phyloP scores from a whole-genome alignment of 2,113 vertebrate genomes.

The Mastomys natalensis region DNA sequence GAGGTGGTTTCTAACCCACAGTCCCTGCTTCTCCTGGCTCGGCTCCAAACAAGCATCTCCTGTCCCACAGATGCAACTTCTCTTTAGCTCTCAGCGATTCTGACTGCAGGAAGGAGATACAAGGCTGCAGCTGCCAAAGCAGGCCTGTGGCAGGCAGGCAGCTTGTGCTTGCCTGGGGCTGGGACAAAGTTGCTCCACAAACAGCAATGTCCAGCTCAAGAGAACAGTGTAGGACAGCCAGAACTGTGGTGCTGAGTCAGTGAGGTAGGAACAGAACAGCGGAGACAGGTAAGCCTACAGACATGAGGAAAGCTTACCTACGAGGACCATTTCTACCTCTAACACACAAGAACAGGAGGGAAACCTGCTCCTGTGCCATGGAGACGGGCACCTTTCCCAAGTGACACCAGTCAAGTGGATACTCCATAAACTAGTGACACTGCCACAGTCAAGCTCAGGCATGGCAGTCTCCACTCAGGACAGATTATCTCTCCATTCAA shows the following conservation, averaged over 20 bases:
- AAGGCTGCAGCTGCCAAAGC: background rate
- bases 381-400: background rate
- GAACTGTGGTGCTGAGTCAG: fast-evolving
- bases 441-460: background rate
- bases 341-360: background rate
- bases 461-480: background rate
- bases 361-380: background rate
- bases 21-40: background rate
- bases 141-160: background rate
- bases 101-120: background rate
- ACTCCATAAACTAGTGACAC: fast-evolving
- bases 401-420: background rate
- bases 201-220: background rate
- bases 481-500: background rate
- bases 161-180: background rate
- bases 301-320: background rate
- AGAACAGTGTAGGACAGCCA: background rate
- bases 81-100: background rate
- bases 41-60: background rate
- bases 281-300: background rate
- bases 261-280: background rate
- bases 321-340: background rate
- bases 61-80: background rate
- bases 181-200: background rate
- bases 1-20: background rate